Evolutionary conservation across 2,113 vertebrate genomes (phyloP).

Genomic region (Pangasianodon hypophthalmus): DNA sequence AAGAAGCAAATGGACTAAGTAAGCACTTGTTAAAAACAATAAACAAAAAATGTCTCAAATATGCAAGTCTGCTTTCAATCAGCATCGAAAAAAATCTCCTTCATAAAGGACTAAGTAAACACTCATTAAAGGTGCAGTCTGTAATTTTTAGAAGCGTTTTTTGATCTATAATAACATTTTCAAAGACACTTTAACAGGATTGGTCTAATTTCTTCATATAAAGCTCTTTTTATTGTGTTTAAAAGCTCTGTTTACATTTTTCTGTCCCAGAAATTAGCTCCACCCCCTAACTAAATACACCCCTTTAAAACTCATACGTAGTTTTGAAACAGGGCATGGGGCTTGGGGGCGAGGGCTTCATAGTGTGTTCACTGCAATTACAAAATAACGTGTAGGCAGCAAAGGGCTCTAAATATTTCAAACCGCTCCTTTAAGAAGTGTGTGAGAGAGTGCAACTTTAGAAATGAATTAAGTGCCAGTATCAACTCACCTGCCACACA

Average conservation of each 20-base stretch:
- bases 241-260: neutral
- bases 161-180: neutral
- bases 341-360: neutral
- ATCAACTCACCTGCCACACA: conserved; percentile 93
- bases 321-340: neutral
- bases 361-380: neutral
- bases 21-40: neutral
- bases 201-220: neutral
- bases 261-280: neutral
- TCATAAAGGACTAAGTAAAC: neutral
- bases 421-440: neutral
- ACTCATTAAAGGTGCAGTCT: neutral
- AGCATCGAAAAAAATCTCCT: neutral
- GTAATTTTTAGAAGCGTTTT: neutral
- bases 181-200: neutral
- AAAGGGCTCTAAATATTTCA: neutral
- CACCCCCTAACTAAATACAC: neutral
- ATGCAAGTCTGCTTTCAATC: neutral
- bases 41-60: neutral
- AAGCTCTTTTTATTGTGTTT: neutral
- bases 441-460: neutral
- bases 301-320: neutral
- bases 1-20: neutral
- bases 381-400: neutral
- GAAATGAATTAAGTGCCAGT: neutral